These are phyloP conservation scores for Ochropleura leucogaster DNA, from an alignment of 2,888 invertebrate genomes.

Conservation along the genomic window DNA sequence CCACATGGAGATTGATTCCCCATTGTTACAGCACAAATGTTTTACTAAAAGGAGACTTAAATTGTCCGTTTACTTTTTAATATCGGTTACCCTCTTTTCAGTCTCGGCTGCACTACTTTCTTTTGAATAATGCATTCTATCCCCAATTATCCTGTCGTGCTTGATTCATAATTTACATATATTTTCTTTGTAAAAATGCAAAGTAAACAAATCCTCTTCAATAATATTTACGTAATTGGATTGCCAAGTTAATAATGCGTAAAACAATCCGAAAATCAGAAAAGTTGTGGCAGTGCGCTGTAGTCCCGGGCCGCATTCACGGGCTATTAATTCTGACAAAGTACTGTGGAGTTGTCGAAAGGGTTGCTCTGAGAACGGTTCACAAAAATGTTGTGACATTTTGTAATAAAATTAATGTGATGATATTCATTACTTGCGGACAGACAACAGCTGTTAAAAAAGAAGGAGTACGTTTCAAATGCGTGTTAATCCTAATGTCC, in stretches of 20 bases:
- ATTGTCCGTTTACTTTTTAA: conserved; percentile 67
- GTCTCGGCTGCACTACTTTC: conserved; percentile 19
- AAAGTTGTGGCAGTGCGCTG: conserved; percentile 80
- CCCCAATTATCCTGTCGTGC: conserved; percentile 54
- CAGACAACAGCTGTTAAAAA: conserved; percentile 29
- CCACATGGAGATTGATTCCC: conserved; percentile 81
- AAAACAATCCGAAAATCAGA: conserved; percentile 88
- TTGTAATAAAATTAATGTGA: conserved; percentile 61
- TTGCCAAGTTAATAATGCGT: conserved; percentile 89
- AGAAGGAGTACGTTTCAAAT: conserved; percentile 4
- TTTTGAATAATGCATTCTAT: conserved; percentile 60
- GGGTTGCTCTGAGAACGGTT: conserved; percentile 84
- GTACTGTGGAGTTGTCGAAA: conserved; percentile 82
- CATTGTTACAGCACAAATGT: conserved; percentile 79
- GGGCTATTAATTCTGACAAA: conserved; percentile 89
- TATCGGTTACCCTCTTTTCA: conserved; percentile 51
- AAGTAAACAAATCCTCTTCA: conserved; percentile 73
- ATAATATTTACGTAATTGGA: conserved; percentile 87
- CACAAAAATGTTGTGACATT: conserved; percentile 87
- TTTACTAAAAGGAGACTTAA: conserved; percentile 75
- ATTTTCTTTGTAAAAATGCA: conserved; percentile 60
- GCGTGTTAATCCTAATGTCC: conserved; percentile 37
- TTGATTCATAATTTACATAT: conserved; percentile 57
- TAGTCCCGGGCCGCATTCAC: conserved; percentile 81
- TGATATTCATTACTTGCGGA: conserved; percentile 48